Evolutionary conservation across 2,797 vertebrate species (phyloP), one percentile per base, ranked within the genome.

Genomic region (Periparus ater): DNA sequence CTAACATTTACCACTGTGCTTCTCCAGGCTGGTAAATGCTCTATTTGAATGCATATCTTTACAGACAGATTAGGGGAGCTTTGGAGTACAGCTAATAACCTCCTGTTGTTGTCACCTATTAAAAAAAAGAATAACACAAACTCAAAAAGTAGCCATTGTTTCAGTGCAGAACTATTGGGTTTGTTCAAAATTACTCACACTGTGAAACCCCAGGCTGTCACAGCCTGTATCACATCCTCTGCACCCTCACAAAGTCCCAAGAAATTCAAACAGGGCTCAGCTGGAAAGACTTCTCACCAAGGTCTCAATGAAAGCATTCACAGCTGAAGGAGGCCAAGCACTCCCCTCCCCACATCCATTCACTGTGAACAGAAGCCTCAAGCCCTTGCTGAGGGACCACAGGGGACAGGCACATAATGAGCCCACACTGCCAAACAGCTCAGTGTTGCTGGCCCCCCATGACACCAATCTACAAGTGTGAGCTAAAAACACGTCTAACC

Each of bases 381-480:
- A 65, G 45, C 55, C 40, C 60, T 77, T 74, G 40, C 67, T 87
- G 55, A 58, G 54, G 78, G 94, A 92, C 62, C 68, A 81, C 51
- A 84, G 85, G 75, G 74, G 38, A 88, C 60, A 68, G 66, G 42
- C 48, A 93, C 70, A 85, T 67, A 97, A 97, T 82, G 29, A 96
- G 85, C 60, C 85, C 68, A 94, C 25, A 22, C 62, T 82, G 86
- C 62, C 66, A 86, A 96, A 91, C 70, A 94, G 79, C 93, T 91
- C 21, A 6, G 74, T 44, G 83, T 50, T 96, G 70, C 87, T 86
- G 76, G 85, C 81, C 80, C 89, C 88, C 50, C 42, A 20, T 66
- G 88, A 88, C 42, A 95, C 66, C 1, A 8, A 93, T 93, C 93
- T 89, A 91, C 68, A 97, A 95, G 88, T 74, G 57, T 91, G 95